phyloP scores from a whole-genome alignment of 92 coral and sea anemone species.

The Galaxea fascicularis region DNA sequence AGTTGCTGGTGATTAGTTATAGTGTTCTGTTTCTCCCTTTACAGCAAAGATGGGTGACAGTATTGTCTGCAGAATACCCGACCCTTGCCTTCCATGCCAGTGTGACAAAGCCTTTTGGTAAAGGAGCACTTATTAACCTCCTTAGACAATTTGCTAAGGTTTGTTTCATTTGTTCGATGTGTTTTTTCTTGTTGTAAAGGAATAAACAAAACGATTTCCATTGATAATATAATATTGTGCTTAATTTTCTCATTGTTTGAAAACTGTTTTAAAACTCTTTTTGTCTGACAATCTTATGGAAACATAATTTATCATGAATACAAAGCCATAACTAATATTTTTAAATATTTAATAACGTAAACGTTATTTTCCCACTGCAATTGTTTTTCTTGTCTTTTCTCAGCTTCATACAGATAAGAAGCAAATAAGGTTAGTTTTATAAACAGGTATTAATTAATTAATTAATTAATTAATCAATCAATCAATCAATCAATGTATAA shows the following conservation, averaged over 20 bases:
- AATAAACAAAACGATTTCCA: neutral
- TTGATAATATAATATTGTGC: no score
- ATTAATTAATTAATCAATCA: no score
- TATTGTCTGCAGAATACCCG: slow-evolving; percentile 88
- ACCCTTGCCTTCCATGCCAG: slow-evolving; percentile 99
- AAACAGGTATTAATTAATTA: neutral
- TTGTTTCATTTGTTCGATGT: neutral
- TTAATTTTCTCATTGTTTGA: no score
- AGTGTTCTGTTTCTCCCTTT: slow-evolving; percentile 1
- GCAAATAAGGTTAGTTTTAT: slow-evolving; percentile 81
- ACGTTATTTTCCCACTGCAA: neutral
- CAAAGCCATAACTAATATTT: neutral
- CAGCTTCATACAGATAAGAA: slow-evolving; percentile 97
- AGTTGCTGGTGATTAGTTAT: neutral
- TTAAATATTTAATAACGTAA: neutral
- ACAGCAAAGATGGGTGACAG: slow-evolving; percentile 99
- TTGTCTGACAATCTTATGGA: neutral
- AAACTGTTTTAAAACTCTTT: no score
- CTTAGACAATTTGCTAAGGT: slow-evolving; percentile 98
- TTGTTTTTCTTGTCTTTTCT: neutral
- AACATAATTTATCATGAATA: neutral
- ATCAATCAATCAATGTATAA: no score
- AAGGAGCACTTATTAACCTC: slow-evolving; percentile 95
- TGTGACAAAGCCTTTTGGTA: slow-evolving; percentile 98
- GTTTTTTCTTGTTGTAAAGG: no score